phyloP scores from a whole-genome alignment of 2,113 vertebrate species.

The Plestiodon gilberti region DNA sequence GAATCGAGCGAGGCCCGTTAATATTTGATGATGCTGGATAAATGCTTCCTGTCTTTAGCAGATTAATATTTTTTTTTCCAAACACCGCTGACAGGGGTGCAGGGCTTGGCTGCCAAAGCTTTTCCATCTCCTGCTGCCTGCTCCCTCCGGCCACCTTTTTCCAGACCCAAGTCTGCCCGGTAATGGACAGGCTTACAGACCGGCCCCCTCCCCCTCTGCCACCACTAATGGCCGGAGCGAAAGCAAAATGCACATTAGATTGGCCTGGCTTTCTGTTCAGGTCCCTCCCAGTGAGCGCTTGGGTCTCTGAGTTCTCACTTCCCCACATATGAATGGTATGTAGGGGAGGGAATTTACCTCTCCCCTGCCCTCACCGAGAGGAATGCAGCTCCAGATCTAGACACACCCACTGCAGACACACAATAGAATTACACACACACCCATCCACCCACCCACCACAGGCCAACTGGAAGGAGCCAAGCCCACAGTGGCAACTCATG shows the following conservation, averaged over 20 bases:
- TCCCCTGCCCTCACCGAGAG: no score
- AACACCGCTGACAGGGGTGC: slow-evolving; percentile 27
- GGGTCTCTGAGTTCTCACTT: background rate
- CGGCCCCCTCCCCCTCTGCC: background rate
- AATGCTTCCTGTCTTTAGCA: slow-evolving; percentile 64
- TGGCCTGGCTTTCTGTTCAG: background rate
- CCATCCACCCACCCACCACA: no score
- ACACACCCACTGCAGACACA: no score
- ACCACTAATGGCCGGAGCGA: background rate
- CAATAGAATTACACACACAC: no score
- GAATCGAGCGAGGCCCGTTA: slow-evolving; percentile 24
- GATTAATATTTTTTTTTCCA: slow-evolving; percentile 35
- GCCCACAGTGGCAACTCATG: background rate
- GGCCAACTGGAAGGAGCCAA: background rate
- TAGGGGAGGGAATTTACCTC: background rate
- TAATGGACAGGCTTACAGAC: background rate
- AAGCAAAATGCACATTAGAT: no score
- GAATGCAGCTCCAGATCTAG: no score
- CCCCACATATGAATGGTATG: background rate
- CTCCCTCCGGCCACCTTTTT: background rate
- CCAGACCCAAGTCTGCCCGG: background rate
- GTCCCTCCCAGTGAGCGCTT: background rate
- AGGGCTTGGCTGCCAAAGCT: background rate
- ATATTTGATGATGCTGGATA: slow-evolving; percentile 55
- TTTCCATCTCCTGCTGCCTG: slow-evolving; percentile 18